Base-by-base conservation (phyloP, 2,797 vertebrate species). In the Dendrocincla fuliginosa region DNA sequence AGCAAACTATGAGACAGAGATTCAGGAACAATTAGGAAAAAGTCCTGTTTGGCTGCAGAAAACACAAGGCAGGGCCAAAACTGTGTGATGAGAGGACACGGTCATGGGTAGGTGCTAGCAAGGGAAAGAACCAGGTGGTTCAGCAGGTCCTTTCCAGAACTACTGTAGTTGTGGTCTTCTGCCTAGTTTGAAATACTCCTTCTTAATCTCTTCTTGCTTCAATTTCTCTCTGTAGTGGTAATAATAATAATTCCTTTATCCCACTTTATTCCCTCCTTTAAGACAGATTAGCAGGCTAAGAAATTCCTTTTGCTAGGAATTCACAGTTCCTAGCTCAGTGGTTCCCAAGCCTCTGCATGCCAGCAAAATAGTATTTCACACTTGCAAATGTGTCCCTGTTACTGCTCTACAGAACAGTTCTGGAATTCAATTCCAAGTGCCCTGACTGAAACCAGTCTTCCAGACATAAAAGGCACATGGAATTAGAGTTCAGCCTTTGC, bases 1-100 rank as follows among this genome's bases (percentile, higher is more conserved):
- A 87, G 39, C 28, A 80, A 61, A 68, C 25, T 6, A 18, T 39
- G 73, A 68, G 61, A 69, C 39, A 59, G 60, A 76, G 13, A 47
- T 74, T 89, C 57, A 41, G 77, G 87, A 94, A 19, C 15, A 47
- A 60, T 23, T 42, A 81, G 25, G 17, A 76, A 33, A 71, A 87
- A 41, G 39, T 80, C 42, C 65, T 39, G 3, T 46, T 75, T 59
- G 69, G 37, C 37, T 86, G 41, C 69, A 82, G 41, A 33, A 73
- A 68, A 50, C 25, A 18, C 30, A 59, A 17, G 17, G 16, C 19
- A 59, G 41, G 46, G 39, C 23, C 50, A 76, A 89, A 75, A 32
- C 13, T 1, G 1, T 16, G 30, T 46, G 24, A 16, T 27, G 33
- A 50, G 41, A 22, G 6, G 42, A 49, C 27, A 46, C 0, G 0